Evolutionary conservation across 2,113 vertebrate genomes (phyloP).

Genomic region (Argyrosomus japonicus): DNA sequence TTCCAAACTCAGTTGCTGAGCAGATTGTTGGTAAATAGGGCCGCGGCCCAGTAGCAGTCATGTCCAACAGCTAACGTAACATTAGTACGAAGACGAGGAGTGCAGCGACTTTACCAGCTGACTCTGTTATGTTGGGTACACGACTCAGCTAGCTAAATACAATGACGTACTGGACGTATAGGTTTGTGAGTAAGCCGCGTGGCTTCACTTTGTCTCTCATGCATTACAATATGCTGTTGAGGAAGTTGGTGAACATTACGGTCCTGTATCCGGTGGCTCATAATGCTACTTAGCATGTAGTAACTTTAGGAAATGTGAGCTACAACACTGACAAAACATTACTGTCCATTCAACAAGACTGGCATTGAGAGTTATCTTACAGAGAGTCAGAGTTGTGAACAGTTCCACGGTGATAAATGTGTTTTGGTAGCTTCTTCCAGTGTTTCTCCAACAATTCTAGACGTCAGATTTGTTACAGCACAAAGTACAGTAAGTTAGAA

Average conservation of each 20-base stretch:
- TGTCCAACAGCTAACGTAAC: not conserved
- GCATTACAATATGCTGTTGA: not conserved
- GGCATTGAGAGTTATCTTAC: conserved; percentile 21
- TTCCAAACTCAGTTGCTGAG: not conserved
- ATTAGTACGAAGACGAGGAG: not conserved
- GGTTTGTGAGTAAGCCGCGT: too few relatives aligned
- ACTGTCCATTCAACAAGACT: not conserved
- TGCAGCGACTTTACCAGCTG: not conserved
- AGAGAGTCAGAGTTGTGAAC: not conserved
- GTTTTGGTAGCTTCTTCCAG: not conserved
- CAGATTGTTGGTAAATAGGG: not conserved
- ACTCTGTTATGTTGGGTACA: not conserved
- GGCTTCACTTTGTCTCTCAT: not conserved
- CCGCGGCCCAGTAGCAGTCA: not conserved
- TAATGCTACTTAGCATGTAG: not conserved
- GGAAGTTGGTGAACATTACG: not conserved
- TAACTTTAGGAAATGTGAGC: conserved; percentile 35
- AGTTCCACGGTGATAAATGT: not conserved
- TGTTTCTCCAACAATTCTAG: not conserved
- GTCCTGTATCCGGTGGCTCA: not conserved
- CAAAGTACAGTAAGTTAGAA: not conserved
- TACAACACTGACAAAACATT: conserved; percentile 1
- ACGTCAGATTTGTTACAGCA: not conserved
- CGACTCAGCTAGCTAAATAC: not conserved
- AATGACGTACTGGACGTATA: not conserved